Evolutionary conservation across 2,888 invertebrate genomes (phyloP).

Genomic region (Hyposoter didymator): DNA sequence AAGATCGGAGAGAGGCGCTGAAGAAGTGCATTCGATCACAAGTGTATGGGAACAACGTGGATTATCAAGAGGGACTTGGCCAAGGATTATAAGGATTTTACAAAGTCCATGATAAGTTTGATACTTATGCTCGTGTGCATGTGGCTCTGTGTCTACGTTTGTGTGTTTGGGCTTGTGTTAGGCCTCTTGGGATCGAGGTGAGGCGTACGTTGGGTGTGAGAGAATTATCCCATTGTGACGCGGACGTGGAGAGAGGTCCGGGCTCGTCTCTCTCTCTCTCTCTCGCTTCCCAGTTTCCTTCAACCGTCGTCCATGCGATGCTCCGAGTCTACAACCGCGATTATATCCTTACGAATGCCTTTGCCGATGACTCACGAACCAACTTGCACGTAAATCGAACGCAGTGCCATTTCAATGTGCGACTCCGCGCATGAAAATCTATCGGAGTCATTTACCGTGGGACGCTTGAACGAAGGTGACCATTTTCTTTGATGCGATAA

Average conservation of each 20-base stretch:
- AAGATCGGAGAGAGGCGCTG: conserved; percentile 18
- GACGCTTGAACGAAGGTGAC: conserved; percentile 66
- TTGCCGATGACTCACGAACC: conserved; percentile 51
- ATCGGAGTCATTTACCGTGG: conserved; percentile 67
- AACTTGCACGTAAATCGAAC: conserved; percentile 20
- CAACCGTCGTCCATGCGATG: conserved; percentile 39
- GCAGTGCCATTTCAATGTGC: conserved; percentile 14
- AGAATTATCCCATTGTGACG: conserved; percentile 60
- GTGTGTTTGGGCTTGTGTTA: background rate
- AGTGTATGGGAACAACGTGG: conserved; percentile 21
- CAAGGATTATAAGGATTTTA: conserved; percentile 30
- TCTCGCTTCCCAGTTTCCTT: conserved; percentile 30
- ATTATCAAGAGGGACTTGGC: conserved; percentile 1
- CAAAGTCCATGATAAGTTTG: conserved; percentile 26
- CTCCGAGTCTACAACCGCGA: conserved; percentile 4
- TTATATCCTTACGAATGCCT: conserved; percentile 45
- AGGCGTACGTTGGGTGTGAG: conserved; percentile 41
- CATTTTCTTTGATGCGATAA: conserved; percentile 53
- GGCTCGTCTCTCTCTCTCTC: conserved; percentile 22
- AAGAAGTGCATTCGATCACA: conserved; percentile 39
- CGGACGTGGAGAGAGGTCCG: conserved; percentile 2
- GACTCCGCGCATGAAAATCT: conserved; percentile 57
- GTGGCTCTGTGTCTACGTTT: background rate
- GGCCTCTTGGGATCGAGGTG: background rate
- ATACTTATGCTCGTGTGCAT: conserved; percentile 19